phyloP scores from a whole-genome alignment of 2,797 vertebrate species.

The Holocentrus rufus region DNA sequence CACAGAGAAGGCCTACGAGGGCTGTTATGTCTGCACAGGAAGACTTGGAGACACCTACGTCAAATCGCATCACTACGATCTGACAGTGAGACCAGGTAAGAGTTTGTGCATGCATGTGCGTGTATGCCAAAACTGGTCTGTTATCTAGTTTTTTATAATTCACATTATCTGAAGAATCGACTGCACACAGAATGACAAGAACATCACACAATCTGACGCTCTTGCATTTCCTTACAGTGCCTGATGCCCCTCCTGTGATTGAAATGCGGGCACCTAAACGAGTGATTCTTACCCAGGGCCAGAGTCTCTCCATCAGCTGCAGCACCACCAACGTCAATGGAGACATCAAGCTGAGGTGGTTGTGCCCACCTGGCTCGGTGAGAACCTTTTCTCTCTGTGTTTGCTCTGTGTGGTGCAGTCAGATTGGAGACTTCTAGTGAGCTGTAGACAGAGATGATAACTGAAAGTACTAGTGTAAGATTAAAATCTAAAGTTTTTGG shows the following conservation, averaged over 20 bases:
- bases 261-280: conserved; percentile 82
- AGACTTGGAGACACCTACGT: conserved; percentile 70
- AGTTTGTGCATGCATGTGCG: not conserved
- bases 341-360: conserved; percentile 86
- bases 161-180: not conserved
- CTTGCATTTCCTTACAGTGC: conserved; percentile 80
- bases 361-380: conserved; percentile 83
- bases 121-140: no score
- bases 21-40: conserved; percentile 89
- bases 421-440: not conserved
- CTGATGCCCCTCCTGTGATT: conserved; percentile 83
- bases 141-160: not conserved
- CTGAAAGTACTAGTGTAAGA: conserved; percentile 9
- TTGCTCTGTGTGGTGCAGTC: not conserved
- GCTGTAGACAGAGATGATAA: not conserved
- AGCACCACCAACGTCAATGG: conserved; percentile 90
- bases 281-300: conserved; percentile 85
- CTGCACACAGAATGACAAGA: not conserved
- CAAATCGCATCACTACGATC: conserved; percentile 78
- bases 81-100: conserved; percentile 90
- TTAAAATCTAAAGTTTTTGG: not conserved
- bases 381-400: conserved; percentile 67
- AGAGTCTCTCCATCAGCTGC: conserved; percentile 88
- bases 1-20: conserved; percentile 82
- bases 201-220: not conserved